Evolutionary conservation across 1,140 invertebrate species (phyloP).

Genomic region (Drepana arcuata): DNA sequence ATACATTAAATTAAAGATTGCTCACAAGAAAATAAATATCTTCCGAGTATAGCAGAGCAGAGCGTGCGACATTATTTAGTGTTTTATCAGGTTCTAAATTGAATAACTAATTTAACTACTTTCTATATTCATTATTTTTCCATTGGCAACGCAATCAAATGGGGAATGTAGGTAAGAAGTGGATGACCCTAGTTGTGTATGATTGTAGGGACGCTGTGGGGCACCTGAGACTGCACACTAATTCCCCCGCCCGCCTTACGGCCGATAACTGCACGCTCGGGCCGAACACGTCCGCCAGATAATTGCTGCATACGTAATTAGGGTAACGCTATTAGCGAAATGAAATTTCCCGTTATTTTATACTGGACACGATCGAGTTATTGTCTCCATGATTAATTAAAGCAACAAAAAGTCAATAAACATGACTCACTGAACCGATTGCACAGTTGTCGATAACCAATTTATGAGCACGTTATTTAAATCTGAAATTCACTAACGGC

Average conservation of each 20-base stretch:
- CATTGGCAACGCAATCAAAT: too few species aligned
- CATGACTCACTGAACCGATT: slow-evolving; percentile 33
- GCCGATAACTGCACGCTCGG: slow-evolving; percentile 31
- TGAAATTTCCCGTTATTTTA: slow-evolving; percentile 35
- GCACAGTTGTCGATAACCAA: slow-evolving; percentile 19
- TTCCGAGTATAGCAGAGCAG: too few species aligned
- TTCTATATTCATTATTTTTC: too few species aligned
- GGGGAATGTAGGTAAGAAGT: too few species aligned
- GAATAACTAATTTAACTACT: too few species aligned
- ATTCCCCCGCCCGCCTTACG: slow-evolving; percentile 30
- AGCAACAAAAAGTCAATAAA: slow-evolving; percentile 45
- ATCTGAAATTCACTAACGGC: slow-evolving; percentile 2
- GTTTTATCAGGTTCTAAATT: too few species aligned
- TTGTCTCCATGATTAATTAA: slow-evolving; percentile 39
- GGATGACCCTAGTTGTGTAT: too few species aligned
- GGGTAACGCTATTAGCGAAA: slow-evolving; percentile 44
- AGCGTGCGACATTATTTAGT: too few species aligned
- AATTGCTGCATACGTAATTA: slow-evolving; percentile 54
- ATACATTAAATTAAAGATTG: too few species aligned
- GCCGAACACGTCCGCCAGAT: slow-evolving; percentile 34
- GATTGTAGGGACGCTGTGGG: slow-evolving; percentile 16
- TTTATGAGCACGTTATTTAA: slow-evolving; percentile 9
- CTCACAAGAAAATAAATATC: too few species aligned
- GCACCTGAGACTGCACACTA: slow-evolving; percentile 44
- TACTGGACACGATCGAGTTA: slow-evolving; percentile 29